A percentile compares a stretch with the other conserved stretches of the same genome.
These are phyloP conservation scores for Amphiprion percula DNA, from an alignment of 2,113 vertebrate genomes.

Conservation along the genomic window DNA sequence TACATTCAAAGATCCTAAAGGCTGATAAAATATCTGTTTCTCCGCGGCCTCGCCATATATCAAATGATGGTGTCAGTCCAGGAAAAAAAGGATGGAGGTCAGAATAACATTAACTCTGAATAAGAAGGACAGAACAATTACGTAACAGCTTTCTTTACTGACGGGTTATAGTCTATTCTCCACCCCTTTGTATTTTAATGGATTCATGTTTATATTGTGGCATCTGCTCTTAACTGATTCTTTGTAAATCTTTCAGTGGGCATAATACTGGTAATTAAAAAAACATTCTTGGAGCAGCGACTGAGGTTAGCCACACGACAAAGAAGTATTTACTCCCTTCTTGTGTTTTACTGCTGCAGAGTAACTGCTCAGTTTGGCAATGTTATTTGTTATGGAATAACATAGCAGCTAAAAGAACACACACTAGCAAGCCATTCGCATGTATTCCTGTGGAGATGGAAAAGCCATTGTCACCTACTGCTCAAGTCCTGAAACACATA, in stretches of 20 bases:
- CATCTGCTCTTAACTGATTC: background rate
- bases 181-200: conserved; percentile 7
- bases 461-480: background rate
- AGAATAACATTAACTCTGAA: background rate
- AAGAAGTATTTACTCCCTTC: conserved; percentile 4
- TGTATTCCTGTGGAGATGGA: background rate
- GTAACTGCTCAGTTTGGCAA: background rate
- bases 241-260: background rate
- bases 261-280: conserved; percentile 1
- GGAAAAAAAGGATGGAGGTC: conserved; percentile 9
- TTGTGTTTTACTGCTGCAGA: background rate
- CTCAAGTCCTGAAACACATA: background rate
- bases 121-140: background rate
- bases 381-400: background rate
- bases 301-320: background rate
- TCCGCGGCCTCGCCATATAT: conserved; percentile 11
- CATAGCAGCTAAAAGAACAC: background rate
- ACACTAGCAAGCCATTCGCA: background rate
- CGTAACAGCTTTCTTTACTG: background rate
- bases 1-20: background rate
- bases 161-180: background rate
- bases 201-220: conserved; percentile 1
- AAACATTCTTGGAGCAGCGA: background rate
- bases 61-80: background rate
- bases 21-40: background rate